phyloP scores from a whole-genome alignment of 2,797 vertebrate species.

The Ataeniobius toweri region DNA sequence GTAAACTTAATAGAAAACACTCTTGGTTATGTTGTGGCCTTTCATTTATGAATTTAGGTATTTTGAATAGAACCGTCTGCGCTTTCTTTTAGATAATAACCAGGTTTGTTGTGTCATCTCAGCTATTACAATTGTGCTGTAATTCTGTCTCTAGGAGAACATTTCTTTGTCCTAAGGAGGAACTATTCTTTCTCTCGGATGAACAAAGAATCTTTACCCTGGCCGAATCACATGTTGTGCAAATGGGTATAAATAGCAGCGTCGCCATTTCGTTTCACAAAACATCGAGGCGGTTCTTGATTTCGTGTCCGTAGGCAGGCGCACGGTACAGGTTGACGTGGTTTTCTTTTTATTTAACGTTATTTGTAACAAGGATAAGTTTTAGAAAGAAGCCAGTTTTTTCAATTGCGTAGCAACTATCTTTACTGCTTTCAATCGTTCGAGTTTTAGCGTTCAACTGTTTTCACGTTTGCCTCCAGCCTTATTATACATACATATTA shows the following conservation, averaged over 20 bases:
- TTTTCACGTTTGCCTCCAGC: not conserved
- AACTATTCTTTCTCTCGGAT: slow-evolving; percentile 70
- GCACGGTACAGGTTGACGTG: slow-evolving; percentile 1
- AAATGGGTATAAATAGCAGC: slow-evolving; percentile 52
- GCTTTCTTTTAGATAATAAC: not conserved
- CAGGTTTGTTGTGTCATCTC: accelerated
- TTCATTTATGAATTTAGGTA: not conserved
- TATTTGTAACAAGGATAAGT: accelerated
- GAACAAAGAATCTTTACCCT: slow-evolving; percentile 14
- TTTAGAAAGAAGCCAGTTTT: not conserved
- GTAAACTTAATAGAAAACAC: not conserved
- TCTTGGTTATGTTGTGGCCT: not conserved
- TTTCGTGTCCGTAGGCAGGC: accelerated
- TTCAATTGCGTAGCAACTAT: not conserved
- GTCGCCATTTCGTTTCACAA: not conserved
- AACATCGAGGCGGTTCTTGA: not conserved
- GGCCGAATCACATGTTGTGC: slow-evolving; percentile 19
- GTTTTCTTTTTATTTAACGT: slow-evolving; percentile 2
- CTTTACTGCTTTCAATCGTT: no score
- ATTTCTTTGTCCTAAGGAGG: not conserved
- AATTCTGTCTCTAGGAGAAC: accelerated
- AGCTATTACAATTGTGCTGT: not conserved
- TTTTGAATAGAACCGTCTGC: not conserved
- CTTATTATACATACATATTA: not conserved
- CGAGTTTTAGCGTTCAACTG: not conserved